Conservation (phyloP, 1,140 invertebrate genomes). For the Bombus terrestris region DNA sequence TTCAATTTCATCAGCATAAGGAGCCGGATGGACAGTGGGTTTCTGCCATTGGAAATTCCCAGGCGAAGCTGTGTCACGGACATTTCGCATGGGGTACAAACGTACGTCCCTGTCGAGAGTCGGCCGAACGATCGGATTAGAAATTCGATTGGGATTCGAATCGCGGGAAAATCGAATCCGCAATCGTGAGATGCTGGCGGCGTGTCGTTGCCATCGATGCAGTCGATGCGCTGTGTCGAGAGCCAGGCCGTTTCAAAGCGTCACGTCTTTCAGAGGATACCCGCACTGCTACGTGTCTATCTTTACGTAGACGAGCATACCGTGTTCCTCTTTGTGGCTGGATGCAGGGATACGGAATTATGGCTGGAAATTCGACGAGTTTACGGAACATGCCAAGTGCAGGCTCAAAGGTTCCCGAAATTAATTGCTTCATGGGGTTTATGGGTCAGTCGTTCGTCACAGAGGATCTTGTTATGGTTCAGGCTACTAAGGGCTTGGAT, state of each 20-base stretch:
- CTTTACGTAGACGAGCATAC: neutral
- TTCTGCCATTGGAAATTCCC: constrained; percentile 18
- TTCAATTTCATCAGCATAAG: constrained; percentile 37
- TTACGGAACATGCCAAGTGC: neutral
- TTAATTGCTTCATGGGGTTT: constrained; percentile 14
- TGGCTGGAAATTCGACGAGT: neutral
- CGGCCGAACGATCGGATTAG: constrained; percentile 15
- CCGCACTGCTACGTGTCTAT: neutral
- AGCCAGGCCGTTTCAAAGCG: neutral
- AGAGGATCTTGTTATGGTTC: neutral
- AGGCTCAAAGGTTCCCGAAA: neutral
- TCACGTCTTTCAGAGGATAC: neutral
- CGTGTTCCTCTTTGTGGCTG: neutral
- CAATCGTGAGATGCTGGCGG: neutral
- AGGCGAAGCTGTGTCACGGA: neutral
- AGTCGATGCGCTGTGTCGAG: neutral
- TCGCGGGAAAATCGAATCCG: constrained; percentile 38
- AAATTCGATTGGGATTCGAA: constrained; percentile 39
- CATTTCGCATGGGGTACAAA: neutral
- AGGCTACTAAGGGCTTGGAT: neutral
- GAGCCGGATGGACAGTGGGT: neutral
- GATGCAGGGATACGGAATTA: neutral
- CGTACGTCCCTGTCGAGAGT: neutral
- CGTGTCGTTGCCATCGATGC: neutral
- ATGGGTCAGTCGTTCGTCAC: neutral